Evolutionary conservation across 1,140 invertebrate species (phyloP).

Genomic region (Chionoecetes opilio): DNA sequence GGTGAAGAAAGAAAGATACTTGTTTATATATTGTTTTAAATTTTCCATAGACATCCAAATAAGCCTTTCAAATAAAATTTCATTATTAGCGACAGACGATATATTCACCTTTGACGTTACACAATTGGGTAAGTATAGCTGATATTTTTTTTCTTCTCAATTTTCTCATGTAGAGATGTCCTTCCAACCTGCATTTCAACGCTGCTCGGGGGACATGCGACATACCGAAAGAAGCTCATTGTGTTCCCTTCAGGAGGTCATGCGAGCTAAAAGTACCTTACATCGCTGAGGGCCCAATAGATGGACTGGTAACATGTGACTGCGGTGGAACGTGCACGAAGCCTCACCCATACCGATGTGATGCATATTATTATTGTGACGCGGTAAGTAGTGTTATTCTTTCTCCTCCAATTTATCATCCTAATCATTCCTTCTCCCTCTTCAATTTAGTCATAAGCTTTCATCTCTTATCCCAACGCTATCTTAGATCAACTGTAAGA

Average conservation of each 20-base stretch:
- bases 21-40: too few relatives aligned
- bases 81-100: too few relatives aligned
- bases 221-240: constrained; percentile 51
- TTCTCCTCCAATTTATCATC: not conserved
- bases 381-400: constrained; percentile 32
- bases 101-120: too few relatives aligned
- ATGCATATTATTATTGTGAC: constrained; percentile 71
- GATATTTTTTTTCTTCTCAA: too few relatives aligned
- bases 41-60: too few relatives aligned
- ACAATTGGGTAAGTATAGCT: too few relatives aligned
- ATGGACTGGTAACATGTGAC: constrained; percentile 64
- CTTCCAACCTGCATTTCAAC: constrained; percentile 70
- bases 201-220: constrained; percentile 53
- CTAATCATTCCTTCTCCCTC: too few relatives aligned
- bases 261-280: constrained; percentile 45
- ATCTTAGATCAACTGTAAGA: too few relatives aligned
- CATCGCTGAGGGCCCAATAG: constrained; percentile 42
- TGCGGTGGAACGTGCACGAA: constrained; percentile 68
- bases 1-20: too few relatives aligned
- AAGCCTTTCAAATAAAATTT: too few relatives aligned
- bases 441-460: too few relatives aligned
- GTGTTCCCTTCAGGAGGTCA: constrained; percentile 61
- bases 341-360: constrained; percentile 63
- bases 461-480: too few relatives aligned
- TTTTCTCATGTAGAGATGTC: constrained; percentile 44